phyloP scores from a whole-genome alignment of 2,888 invertebrate species.

The Prostheceraeus crozeri region DNA sequence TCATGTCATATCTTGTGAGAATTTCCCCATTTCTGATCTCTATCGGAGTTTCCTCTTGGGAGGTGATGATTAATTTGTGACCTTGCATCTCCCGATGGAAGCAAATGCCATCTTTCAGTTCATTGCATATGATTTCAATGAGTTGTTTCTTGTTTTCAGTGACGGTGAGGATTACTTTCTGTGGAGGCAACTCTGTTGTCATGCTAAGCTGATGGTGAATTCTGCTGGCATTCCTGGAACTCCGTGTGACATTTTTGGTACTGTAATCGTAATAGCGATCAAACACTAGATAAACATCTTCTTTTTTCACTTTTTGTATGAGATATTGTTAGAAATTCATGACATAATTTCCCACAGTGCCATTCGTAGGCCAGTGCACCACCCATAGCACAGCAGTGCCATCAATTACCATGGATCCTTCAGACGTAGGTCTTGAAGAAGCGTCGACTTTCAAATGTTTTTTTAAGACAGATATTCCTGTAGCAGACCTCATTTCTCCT shows the following conservation, averaged over 20 bases:
- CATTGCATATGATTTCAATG: constrained; percentile 40
- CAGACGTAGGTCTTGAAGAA: constrained; percentile 16
- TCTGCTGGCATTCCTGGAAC: constrained; percentile 22
- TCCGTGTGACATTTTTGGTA: constrained; percentile 27
- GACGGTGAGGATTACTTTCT: constrained; percentile 38
- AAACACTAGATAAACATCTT: constrained; percentile 25
- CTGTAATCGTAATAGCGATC: constrained; percentile 29
- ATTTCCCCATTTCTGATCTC: constrained; percentile 25
- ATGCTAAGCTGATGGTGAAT: constrained; percentile 17
- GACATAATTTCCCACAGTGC: constrained; percentile 20
- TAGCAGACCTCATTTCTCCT: constrained; percentile 39
- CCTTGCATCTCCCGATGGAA: constrained; percentile 4
- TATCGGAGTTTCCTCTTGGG: constrained; percentile 21
- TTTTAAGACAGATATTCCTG: constrained; percentile 39
- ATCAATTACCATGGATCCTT: background rate
- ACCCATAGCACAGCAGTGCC: background rate
- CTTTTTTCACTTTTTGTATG: constrained; percentile 13
- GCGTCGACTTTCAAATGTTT: background rate
- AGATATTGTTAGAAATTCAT: constrained; percentile 20
- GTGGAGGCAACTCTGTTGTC: constrained; percentile 38
- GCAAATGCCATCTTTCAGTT: constrained; percentile 8
- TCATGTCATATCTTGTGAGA: constrained; percentile 32
- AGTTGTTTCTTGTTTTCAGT: constrained; percentile 40
- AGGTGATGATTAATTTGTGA: constrained; percentile 28
- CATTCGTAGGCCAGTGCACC: constrained; percentile 23